Evolutionary conservation across 2,888 invertebrate species (phyloP), one percentile per base, ranked within the genome.

Genomic region (Eupsilia transversa): DNA sequence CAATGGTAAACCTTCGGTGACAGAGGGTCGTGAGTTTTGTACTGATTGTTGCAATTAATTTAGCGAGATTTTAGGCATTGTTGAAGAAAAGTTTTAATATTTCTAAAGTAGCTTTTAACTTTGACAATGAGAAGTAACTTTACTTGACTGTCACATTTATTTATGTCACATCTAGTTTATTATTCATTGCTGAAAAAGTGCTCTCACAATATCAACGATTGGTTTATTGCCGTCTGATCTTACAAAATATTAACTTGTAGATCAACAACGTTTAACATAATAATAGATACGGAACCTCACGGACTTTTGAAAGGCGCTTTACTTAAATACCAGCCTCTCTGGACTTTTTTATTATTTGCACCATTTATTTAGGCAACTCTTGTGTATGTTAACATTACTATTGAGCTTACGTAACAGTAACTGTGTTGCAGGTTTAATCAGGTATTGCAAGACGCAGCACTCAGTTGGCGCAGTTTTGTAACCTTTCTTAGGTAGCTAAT

Each of bases 321-420:
- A 69, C 61, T 67, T 30, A 52, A 20, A 33, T 27, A 57, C 38
- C 38, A 46, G 52, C 38, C 10, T 66, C 68, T 52, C 23, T 20
- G 69, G 56, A 67, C 52, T 66, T 84, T 74, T 30, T 83, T 77
- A 68, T 76, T 68, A 33, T 73, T 74, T 77, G 71, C 17, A 27
- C 38, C 65, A 74, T 82, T 82, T 85, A 72, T 79, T 87, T 83
- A 27, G 77, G 67, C 76, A 77, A 82, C 72, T 66, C 49, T 77
- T 78, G 67, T 67, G 33, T 79, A 80, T 84, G 77, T 61, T 79
- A 81, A 75, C 74, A 77, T 74, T 49, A 81, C 74, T 76, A 71
- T 81, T 69, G n/a, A 33, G 23, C 12, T 87, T 74, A 85, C 57
- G 72, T 80, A 78, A 79, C 41, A 27, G 49, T 46, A 2, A 30